Percentiles rank a stretch among this genome's conserved stretches.
Conservation (phyloP, 53 echinoderm and acorn worm genomes). For the Antedon mediterranea region DNA sequence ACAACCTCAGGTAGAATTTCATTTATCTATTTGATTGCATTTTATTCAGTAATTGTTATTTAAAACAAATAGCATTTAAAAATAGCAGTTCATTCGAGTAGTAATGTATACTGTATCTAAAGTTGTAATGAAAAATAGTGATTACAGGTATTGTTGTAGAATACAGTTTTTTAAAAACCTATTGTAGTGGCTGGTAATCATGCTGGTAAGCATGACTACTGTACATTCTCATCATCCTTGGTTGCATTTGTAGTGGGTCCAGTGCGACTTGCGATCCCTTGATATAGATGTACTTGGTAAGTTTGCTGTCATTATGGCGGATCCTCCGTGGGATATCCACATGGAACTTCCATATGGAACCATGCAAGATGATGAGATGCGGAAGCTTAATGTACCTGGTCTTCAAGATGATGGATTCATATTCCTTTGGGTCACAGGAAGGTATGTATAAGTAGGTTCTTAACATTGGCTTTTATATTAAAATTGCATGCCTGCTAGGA, state of each 20-base stretch:
- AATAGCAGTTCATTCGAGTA: too few species aligned
- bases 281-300: conserved; percentile 73
- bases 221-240: too few species aligned
- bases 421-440: conserved; percentile 97
- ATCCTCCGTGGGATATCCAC: conserved; percentile 99
- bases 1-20: conserved; percentile 40
- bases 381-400: conserved; percentile 60
- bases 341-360: conserved; percentile 98
- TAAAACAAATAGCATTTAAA: too few species aligned
- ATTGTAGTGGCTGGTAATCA: too few species aligned
- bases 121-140: too few species aligned
- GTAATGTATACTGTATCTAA: too few species aligned
- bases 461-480: too few species aligned
- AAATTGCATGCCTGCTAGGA: too few species aligned
- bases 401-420: conserved; percentile 90
- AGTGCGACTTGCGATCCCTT: conserved; percentile 67
- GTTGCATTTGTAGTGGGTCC: conserved; percentile 59
- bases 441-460: conserved; percentile 20
- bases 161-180: neutral
- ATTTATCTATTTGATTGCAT: too few species aligned
- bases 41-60: too few species aligned
- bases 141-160: too few species aligned
- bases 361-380: conserved; percentile 99
- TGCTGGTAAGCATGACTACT: too few species aligned
- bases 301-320: conserved; percentile 98